A percentile compares a stretch with the other conserved stretches of the same genome.
Conservation (phyloP, 2,888 invertebrate species). For the Plagodis dolabraria region DNA sequence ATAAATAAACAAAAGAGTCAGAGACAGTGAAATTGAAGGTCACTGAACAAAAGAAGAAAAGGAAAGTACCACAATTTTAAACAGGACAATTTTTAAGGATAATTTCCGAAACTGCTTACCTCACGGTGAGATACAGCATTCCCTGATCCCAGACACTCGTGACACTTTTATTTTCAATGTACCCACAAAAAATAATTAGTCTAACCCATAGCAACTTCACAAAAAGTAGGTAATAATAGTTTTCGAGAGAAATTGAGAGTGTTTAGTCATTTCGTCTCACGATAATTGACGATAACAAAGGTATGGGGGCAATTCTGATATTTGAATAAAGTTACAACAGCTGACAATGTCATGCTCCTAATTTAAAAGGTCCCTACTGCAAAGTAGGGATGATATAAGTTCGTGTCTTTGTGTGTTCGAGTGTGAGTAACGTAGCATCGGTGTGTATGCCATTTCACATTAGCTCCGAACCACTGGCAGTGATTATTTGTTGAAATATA, state of each 20-base stretch:
- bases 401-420: no score
- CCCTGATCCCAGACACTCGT: slow-evolving; percentile 13
- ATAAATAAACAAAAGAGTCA: no score
- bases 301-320: not conserved
- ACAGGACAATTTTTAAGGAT: not conserved
- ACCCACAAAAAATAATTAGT: slow-evolving; percentile 36
- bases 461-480: no score
- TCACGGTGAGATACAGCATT: slow-evolving; percentile 17
- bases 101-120: slow-evolving; percentile 8
- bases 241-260: slow-evolving; percentile 45
- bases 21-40: no score
- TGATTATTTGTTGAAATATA: no score
- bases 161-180: slow-evolving; percentile 22
- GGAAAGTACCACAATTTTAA: not conserved
- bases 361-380: no score
- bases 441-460: no score
- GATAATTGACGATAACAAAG: slow-evolving; percentile 43
- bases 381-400: no score
- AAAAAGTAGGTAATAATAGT: slow-evolving; percentile 26
- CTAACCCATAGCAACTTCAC: slow-evolving; percentile 28
- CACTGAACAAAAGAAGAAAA: not conserved
- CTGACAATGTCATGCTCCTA: no score
- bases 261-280: slow-evolving; percentile 33
- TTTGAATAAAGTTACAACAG: no score
- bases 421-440: no score